Evolutionary conservation across 2,113 vertebrate genomes (phyloP).

Genomic region (Harpagus bidentatus): DNA sequence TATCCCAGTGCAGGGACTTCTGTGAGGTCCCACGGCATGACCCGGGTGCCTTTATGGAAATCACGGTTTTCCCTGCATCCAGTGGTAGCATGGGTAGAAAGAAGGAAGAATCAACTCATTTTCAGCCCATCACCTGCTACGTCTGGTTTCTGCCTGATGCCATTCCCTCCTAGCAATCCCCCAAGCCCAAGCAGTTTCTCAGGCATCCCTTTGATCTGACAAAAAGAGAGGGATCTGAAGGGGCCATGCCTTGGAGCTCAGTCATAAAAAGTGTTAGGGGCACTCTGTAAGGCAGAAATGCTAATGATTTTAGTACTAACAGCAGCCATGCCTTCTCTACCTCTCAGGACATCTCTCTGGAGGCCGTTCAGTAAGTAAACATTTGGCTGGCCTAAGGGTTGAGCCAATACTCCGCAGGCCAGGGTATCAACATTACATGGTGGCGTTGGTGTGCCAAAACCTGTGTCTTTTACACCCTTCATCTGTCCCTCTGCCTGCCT

Average conservation of each 20-base stretch:
- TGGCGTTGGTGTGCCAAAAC: background rate
- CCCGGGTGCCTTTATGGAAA: background rate
- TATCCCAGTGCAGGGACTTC: background rate
- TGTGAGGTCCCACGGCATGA: background rate
- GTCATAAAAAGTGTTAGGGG: background rate
- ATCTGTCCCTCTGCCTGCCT: background rate
- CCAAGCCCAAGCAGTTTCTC: background rate
- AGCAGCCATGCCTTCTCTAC: background rate
- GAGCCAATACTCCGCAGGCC: accelerated
- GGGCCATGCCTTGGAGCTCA: background rate
- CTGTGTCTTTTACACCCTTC: background rate
- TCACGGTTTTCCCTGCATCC: background rate
- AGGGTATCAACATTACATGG: background rate
- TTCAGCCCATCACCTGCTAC: background rate
- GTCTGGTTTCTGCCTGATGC: background rate
- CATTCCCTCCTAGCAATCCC: background rate
- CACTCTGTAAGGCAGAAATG: background rate
- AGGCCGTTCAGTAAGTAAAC: background rate
- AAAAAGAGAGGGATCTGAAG: background rate
- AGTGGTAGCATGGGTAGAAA: background rate
- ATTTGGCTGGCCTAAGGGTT: background rate
- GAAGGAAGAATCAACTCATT: background rate
- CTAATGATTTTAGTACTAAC: background rate
- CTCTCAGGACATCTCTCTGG: background rate
- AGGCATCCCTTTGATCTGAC: background rate